Percentiles rank a stretch among this genome's conserved stretches.
These are phyloP conservation scores for Petrocephalus schoutedeni DNA, from an alignment of 2,797 vertebrate species.

Conservation along the genomic window DNA sequence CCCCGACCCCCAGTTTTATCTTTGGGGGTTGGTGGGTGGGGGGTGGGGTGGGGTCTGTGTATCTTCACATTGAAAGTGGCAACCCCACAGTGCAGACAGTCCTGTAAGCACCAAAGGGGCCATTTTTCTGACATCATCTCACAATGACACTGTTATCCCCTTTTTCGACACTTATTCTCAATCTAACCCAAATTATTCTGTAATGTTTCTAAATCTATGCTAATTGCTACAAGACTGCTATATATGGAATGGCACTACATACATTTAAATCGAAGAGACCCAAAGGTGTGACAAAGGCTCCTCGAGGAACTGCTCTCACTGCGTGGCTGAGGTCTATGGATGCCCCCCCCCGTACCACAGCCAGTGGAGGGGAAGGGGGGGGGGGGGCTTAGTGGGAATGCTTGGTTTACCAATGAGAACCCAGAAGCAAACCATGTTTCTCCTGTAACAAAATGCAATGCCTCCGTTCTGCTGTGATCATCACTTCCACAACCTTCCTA, in stretches of 20 bases:
- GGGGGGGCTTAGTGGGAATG: neutral
- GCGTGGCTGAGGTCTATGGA: neutral
- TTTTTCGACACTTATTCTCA: neutral
- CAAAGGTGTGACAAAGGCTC: neutral
- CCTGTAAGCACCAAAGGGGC: neutral
- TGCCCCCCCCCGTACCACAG: neutral
- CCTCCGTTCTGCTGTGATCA: neutral
- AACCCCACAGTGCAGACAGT: neutral
- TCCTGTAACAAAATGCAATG: neutral
- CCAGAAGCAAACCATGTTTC: neutral
- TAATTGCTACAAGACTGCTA: neutral
- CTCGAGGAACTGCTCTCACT: neutral
- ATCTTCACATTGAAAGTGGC: neutral
- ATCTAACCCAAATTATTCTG: neutral
- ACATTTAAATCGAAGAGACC: neutral
- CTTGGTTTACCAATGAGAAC: neutral
- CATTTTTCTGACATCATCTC: neutral
- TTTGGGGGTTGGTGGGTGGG: neutral
- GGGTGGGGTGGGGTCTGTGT: neutral
- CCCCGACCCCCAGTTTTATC: neutral
- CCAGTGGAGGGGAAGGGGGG: neutral
- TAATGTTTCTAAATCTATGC: neutral
- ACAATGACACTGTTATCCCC: neutral
- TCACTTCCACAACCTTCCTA: neutral
- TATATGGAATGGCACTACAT: neutral